Percentiles rank a stretch among this genome's conserved stretches.
Conservation (phyloP, 2,113 vertebrate genomes). For the Xiphophorus hellerii region DNA sequence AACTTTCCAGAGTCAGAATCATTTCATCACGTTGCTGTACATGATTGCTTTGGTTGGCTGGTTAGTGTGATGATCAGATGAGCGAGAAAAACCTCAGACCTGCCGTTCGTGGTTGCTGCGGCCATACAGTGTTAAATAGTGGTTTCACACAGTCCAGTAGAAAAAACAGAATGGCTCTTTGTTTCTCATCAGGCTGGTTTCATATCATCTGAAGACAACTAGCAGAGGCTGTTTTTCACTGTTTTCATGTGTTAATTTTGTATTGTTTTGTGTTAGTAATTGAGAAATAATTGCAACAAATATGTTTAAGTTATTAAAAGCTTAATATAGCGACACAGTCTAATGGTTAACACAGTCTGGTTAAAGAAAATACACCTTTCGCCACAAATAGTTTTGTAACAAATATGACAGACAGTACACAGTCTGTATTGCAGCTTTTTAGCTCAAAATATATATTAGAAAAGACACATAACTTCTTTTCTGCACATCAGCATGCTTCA, state of each 20-base stretch:
- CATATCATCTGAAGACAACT: slow-evolving; percentile 27
- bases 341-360: slow-evolving; percentile 40
- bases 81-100: slow-evolving; percentile 7
- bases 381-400: slow-evolving; percentile 32
- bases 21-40: slow-evolving; percentile 35
- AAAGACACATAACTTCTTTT: slow-evolving; percentile 28
- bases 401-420: slow-evolving; percentile 42
- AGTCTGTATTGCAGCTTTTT: slow-evolving; percentile 58
- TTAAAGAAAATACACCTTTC: slow-evolving; percentile 55
- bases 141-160: slow-evolving; percentile 45
- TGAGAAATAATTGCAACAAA: slow-evolving; percentile 2
- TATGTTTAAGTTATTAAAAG: slow-evolving; percentile 23
- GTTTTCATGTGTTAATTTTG: slow-evolving; percentile 14
- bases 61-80: slow-evolving; percentile 37
- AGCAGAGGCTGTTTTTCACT: slow-evolving; percentile 16
- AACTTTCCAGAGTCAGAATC: slow-evolving; percentile 24
- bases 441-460: slow-evolving; percentile 39
- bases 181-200: slow-evolving; percentile 65
- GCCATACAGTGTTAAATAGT: slow-evolving; percentile 19
- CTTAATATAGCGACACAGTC: slow-evolving; percentile 25
- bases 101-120: slow-evolving; percentile 23
- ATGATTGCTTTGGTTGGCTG: slow-evolving; percentile 58
- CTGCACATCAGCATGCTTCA: slow-evolving; percentile 55
- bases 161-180: slow-evolving; percentile 56
- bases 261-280: slow-evolving; percentile 13